These are phyloP conservation scores for Gastrophysa polygoni DNA, from an alignment of 2,888 invertebrate genomes.

Conservation along the genomic window DNA sequence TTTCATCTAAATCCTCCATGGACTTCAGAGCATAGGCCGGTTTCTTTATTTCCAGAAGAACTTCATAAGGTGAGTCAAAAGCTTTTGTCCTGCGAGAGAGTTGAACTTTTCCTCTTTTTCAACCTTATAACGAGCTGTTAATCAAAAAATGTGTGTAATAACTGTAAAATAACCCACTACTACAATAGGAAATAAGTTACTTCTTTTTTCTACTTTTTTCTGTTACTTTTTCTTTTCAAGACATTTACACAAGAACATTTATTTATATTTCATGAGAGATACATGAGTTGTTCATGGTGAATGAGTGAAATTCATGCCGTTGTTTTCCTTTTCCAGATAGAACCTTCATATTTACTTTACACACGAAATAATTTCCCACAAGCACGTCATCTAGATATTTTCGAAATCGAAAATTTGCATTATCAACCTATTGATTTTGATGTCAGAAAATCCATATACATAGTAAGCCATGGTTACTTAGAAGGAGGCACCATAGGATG, in stretches of 20 bases:
- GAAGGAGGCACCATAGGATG: slow-evolving; percentile 82
- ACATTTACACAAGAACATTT: too few species aligned
- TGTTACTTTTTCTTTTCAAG: too few species aligned
- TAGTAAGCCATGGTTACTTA: slow-evolving; percentile 86
- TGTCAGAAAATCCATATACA: slow-evolving; percentile 69
- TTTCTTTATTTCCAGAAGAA: slow-evolving; percentile 77
- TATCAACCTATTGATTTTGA: slow-evolving; percentile 64
- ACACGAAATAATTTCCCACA: slow-evolving; percentile 61
- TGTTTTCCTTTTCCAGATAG: slow-evolving; percentile 59
- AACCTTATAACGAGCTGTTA: too few species aligned
- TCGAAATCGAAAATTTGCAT: slow-evolving; percentile 68
- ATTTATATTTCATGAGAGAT: too few species aligned
- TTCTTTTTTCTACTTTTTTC: too few species aligned
- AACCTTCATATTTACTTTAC: slow-evolving; percentile 67
- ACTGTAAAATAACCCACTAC: too few species aligned
- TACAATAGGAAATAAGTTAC: too few species aligned
- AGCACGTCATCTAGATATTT: slow-evolving; percentile 69
- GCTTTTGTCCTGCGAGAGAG: too few species aligned
- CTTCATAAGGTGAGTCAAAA: slow-evolving; percentile 64
- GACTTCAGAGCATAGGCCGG: slow-evolving; percentile 78
- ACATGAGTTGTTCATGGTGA: too few species aligned
- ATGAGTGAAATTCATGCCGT: too few species aligned
- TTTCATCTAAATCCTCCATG: slow-evolving; percentile 80
- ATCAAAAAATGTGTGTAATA: too few species aligned
- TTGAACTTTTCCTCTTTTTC: too few species aligned